phyloP scores from a whole-genome alignment of 2,113 vertebrate genomes.

The Ovis canadensis region DNA sequence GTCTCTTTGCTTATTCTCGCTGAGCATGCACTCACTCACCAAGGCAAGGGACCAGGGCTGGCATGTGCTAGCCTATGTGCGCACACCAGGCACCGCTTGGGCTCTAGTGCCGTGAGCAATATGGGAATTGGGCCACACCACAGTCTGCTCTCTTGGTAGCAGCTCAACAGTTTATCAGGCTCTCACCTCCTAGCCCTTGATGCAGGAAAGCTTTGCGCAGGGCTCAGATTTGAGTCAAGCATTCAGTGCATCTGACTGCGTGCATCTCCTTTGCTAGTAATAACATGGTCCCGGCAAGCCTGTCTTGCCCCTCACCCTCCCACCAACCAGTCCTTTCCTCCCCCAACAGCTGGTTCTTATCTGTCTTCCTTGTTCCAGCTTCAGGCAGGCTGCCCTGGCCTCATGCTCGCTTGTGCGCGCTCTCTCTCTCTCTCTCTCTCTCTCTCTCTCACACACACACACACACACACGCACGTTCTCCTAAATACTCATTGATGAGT shows the following conservation, averaged over 20 bases:
- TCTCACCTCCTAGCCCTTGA: not conserved
- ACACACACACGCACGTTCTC: not conserved
- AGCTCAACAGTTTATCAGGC: not conserved
- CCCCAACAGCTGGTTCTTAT: slow-evolving; percentile 36
- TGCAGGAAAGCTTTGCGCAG: not conserved
- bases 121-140: not conserved
- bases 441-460: not conserved
- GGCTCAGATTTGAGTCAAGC: not conserved
- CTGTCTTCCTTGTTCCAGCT: slow-evolving; percentile 21
- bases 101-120: not conserved
- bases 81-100: not conserved
- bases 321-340: not conserved
- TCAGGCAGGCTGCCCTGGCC: not conserved
- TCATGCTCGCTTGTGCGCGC: not conserved
- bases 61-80: not conserved
- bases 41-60: not conserved
- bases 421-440: not conserved
- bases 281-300: not conserved
- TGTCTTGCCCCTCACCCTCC: not conserved
- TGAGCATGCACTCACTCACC: not conserved
- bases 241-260: not conserved
- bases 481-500: not conserved
- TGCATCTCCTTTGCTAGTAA: slow-evolving; percentile 23
- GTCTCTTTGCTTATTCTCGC: not conserved
- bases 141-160: not conserved